These are phyloP conservation scores for Lasioglossum villosulum DNA, from an alignment of 2,888 invertebrate genomes.

Conservation along the genomic window DNA sequence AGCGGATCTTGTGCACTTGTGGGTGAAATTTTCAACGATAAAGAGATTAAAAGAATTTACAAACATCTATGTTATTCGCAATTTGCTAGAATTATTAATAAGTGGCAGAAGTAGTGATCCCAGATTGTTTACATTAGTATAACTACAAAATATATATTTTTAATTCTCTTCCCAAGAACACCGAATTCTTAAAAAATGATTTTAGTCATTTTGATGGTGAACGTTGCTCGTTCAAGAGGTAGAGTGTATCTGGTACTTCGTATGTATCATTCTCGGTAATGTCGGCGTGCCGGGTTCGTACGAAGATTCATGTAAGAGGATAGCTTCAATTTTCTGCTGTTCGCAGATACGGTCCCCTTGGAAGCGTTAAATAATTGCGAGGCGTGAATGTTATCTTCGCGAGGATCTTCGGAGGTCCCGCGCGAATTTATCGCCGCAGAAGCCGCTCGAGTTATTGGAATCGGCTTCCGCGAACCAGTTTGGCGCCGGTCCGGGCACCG, in stretches of 20 bases:
- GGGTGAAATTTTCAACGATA: not conserved
- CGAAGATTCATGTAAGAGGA: not conserved
- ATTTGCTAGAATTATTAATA: not conserved
- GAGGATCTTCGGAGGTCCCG: not conserved
- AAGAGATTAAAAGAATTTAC: not conserved
- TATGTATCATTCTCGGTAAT: not conserved
- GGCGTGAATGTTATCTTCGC: not conserved
- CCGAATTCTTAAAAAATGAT: not conserved
- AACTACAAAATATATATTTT: no score
- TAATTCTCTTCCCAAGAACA: no score
- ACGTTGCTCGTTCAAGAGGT: not conserved
- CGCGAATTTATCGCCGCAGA: conserved; percentile 24
- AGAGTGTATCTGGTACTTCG: not conserved
- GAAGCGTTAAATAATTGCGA: conserved; percentile 11
- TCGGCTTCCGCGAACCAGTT: conserved; percentile 62
- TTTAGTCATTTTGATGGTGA: not conserved
- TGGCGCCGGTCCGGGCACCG: conserved; percentile 42
- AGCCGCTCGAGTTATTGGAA: conserved; percentile 25
- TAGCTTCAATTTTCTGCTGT: not conserved
- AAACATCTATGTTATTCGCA: not conserved
- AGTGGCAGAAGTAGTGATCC: not conserved
- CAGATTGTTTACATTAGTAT: not conserved
- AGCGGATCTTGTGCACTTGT: no score
- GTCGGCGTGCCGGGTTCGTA: not conserved
- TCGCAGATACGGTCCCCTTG: not conserved